phyloP scores from a whole-genome alignment of 30 jellyfish, hydroid and myxozoan species.

The Hydractinia echinata region DNA sequence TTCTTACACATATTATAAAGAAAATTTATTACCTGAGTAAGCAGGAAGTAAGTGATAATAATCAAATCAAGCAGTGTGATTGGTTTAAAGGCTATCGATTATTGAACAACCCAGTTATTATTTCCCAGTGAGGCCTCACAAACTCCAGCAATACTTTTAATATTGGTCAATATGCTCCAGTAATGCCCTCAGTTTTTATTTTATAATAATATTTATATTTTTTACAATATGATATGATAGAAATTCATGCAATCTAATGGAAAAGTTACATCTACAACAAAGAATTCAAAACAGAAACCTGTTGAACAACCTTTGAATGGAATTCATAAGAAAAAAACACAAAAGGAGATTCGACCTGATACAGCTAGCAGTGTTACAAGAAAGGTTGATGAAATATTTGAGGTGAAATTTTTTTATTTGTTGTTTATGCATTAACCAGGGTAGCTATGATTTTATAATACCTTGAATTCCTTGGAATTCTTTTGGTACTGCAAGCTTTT shows the following conservation, averaged over 20 bases:
- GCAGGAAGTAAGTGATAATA: too few relatives aligned
- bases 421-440: neutral
- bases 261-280: conserved; percentile 34
- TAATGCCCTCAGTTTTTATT: neutral
- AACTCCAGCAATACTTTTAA: too few relatives aligned
- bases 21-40: too few relatives aligned
- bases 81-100: too few relatives aligned
- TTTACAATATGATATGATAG: conserved; percentile 7
- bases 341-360: conserved; percentile 59
- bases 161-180: too few relatives aligned
- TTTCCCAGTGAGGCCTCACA: too few relatives aligned
- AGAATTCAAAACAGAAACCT: neutral
- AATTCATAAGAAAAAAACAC: conserved; percentile 57
- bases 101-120: too few relatives aligned
- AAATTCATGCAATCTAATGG: conserved; percentile 56
- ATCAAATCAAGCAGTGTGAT: too few relatives aligned
- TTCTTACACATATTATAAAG: too few relatives aligned
- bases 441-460: neutral
- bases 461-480: too few relatives aligned
- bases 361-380: conserved; percentile 93
- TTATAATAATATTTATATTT: neutral
- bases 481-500: too few relatives aligned
- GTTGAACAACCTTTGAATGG: conserved; percentile 33
- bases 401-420: conserved; percentile 38
- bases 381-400: conserved; percentile 69